Evolutionary conservation across 2,888 invertebrate genomes (phyloP), one percentile per base, ranked within the genome.

Genomic region (Hyppa rectilinea): DNA sequence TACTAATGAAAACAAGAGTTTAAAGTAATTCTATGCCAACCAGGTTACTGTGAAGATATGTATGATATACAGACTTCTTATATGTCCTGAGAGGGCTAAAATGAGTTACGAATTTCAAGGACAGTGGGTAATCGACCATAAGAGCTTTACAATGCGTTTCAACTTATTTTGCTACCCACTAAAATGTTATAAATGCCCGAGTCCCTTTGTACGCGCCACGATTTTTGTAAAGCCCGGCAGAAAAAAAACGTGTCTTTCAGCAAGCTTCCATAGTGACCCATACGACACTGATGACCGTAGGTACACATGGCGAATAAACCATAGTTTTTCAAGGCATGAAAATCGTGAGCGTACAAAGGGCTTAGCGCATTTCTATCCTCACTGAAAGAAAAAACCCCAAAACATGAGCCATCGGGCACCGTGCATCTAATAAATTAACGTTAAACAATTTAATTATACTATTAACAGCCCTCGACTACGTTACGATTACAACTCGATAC

Each of bases 381-480:
- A 69, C n/a, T 68, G 17, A 58, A 49, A 47, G 0, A 50, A 50
- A 62, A 70, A 63, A 55, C 31, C 64, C 56, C 60, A 20, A 50
- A 71, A 63, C 53, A 38, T 36, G 31, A 59, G 29, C 55, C 67
- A 29, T 56, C 49, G 68, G 71, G 65, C 66, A 71, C 65, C 50
- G 31, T 63, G 50, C 40, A 10, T 29, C 34, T 69, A 75, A 71
- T 74, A 84, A 81, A 70, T 75, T 85, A 84, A 79, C 60, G 70
- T 69, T 80, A 80, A 77, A 76, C 62, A 78, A 85, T 79, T n/a
- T 75, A 84, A 78, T 83, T 84, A 83, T 36, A 82, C 81, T 87
- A 89, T 87, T 86, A 89, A 87, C 89, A 88, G 88, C 88, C 87
- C 81, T 85, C 71, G 80, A 82, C 86, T 88, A 87, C 76, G 60